phyloP scores from a whole-genome alignment of 2,888 invertebrate species.

The Clostera curtula region DNA sequence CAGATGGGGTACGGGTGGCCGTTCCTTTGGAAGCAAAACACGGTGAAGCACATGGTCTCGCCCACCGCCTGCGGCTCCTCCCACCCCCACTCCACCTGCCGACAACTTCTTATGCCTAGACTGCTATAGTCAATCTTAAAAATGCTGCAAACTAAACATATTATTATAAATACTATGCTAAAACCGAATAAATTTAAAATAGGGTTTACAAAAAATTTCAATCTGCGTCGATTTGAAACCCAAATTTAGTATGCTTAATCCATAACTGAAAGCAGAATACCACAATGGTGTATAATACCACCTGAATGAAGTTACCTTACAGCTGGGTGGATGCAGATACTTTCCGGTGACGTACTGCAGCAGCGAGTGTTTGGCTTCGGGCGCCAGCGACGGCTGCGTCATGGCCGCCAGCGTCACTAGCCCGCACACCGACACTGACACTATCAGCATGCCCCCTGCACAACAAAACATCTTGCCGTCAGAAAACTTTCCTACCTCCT shows the following conservation, averaged over 20 bases:
- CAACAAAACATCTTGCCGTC: neutral
- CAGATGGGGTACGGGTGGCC: conserved; percentile 96
- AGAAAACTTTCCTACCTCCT: neutral
- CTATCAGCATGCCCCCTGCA: conserved; percentile 90
- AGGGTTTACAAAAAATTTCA: no score
- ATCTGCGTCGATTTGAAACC: no score
- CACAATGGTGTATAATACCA: no score
- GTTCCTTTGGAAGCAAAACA: conserved; percentile 93
- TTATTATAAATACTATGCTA: no score
- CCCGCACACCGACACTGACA: conserved; percentile 91
- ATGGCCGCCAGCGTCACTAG: conserved; percentile 92
- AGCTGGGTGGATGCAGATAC: conserved; percentile 91
- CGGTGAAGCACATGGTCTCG: conserved; percentile 92
- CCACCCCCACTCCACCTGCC: conserved; percentile 90
- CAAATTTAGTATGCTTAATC: no score
- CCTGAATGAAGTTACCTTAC: conserved; percentile 75
- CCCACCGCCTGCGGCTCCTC: conserved; percentile 92
- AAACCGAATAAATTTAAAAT: no score
- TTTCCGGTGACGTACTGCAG: conserved; percentile 94
- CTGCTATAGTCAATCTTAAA: neutral
- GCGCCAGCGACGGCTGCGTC: conserved; percentile 91
- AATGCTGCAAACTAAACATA: no score
- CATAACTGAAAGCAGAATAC: no score
- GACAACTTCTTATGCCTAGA: neutral
- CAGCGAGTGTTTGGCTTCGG: conserved; percentile 92